These are phyloP conservation scores for Rhodeus uyekii DNA, from an alignment of 2,797 vertebrate species.

Conservation along the genomic window DNA sequence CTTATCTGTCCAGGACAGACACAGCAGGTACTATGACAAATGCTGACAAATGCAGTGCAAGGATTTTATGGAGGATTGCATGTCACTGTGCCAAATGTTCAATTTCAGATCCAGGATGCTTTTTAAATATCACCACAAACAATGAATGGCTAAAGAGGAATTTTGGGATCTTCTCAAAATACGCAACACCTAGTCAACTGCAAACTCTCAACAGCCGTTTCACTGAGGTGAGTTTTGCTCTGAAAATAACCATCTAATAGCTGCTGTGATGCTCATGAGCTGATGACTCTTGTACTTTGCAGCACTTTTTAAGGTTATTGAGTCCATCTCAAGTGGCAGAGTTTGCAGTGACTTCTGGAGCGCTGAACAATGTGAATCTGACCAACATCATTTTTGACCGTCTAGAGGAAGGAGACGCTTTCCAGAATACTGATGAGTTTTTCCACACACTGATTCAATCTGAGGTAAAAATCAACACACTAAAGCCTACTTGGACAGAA, in stretches of 20 bases:
- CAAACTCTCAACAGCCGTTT: constrained; percentile 48
- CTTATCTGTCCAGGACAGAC: constrained; percentile 21
- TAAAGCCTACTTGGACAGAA: not conserved
- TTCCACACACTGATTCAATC: constrained; percentile 41
- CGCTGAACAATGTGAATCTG: constrained; percentile 3
- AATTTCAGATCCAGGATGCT: constrained; percentile 61
- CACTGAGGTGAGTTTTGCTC: constrained; percentile 18
- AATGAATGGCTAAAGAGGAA: constrained; percentile 59
- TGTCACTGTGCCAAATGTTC: not conserved
- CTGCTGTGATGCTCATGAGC: too few relatives aligned
- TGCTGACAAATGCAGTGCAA: not conserved
- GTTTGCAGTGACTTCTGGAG: constrained; percentile 18
- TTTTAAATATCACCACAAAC: constrained; percentile 38
- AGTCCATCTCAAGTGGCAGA: constrained; percentile 45
- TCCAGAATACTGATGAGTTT: constrained; percentile 59
- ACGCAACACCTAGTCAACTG: constrained; percentile 56
- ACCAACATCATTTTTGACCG: constrained; percentile 55
- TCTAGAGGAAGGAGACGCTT: constrained; percentile 53
- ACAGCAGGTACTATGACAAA: constrained; percentile 11
- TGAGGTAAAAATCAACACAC: not conserved
- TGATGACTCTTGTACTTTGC: not conserved
- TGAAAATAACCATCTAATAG: not conserved
- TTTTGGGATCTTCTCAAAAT: constrained; percentile 58
- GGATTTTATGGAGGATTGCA: not conserved
- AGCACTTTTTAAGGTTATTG: constrained; percentile 41